Percentiles rank a stretch among this genome's conserved stretches.
Evolutionary conservation across 2,888 invertebrate species (phyloP).

Genomic region (Chaitophorus viminalis): DNA sequence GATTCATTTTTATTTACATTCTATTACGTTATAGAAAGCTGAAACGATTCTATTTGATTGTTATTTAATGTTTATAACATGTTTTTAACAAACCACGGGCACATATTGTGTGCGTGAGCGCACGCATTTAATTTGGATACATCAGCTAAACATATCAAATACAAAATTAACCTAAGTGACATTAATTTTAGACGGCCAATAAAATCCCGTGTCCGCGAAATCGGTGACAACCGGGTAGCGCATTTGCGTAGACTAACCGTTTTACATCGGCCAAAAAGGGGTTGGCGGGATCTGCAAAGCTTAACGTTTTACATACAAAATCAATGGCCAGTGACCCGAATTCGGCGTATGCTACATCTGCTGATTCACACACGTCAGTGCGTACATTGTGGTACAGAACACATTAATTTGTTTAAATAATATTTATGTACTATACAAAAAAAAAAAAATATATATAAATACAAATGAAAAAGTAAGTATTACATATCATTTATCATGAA

Average conservation of each 20-base stretch:
- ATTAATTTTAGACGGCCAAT: slow-evolving; percentile 15
- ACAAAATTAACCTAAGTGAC: slow-evolving; percentile 24
- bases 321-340: slow-evolving; percentile 60
- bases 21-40: no score
- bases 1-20: neutral
- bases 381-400: neutral
- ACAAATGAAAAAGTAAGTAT: no score
- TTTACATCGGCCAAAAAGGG: slow-evolving; percentile 24
- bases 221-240: slow-evolving; percentile 17
- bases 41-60: neutral
- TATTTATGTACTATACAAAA: neutral
- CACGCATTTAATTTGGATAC: neutral
- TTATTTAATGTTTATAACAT: neutral
- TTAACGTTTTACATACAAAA: slow-evolving; percentile 56
- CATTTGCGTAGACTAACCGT: slow-evolving; percentile 1
- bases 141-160: neutral
- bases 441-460: no score
- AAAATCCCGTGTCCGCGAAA: slow-evolving; percentile 4
- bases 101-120: neutral
- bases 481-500: neutral
- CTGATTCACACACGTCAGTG: slow-evolving; percentile 36
- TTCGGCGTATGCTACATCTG: slow-evolving; percentile 33
- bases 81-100: neutral
- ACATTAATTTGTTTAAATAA: slow-evolving; percentile 10
- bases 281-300: slow-evolving; percentile 27